These are phyloP conservation scores for Aphidius gifuensis DNA, from an alignment of 1,140 invertebrate species.

Conservation along the genomic window DNA sequence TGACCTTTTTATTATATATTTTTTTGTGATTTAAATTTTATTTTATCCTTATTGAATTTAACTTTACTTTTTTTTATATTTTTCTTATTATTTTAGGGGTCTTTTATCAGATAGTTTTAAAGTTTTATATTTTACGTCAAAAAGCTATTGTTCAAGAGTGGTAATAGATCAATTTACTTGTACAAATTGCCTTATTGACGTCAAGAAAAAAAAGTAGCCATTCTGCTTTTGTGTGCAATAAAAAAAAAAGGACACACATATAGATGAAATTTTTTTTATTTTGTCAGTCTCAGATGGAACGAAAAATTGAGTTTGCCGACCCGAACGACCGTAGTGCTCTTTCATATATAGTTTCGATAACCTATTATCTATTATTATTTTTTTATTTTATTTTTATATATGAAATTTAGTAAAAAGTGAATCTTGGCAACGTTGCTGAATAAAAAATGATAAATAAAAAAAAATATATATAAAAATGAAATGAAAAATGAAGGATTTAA, in stretches of 20 bases:
- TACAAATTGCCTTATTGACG: slow-evolving; percentile 55
- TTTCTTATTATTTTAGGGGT: neutral
- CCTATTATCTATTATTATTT: neutral
- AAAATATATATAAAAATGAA: no score
- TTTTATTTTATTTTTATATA: slow-evolving; percentile 8
- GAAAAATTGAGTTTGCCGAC: slow-evolving; percentile 46
- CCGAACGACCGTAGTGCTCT: slow-evolving; percentile 6
- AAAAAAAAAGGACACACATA: slow-evolving; percentile 32
- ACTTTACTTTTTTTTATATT: slow-evolving; percentile 2
- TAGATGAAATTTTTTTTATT: neutral
- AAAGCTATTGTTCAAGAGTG: slow-evolving; percentile 42
- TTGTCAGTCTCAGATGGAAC: slow-evolving; percentile 49
- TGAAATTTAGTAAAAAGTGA: neutral
- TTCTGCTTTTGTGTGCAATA: slow-evolving; percentile 12
- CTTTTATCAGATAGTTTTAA: slow-evolving; percentile 15
- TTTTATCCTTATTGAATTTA: no score
- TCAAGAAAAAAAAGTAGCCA: slow-evolving; percentile 31
- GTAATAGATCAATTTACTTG: slow-evolving; percentile 50
- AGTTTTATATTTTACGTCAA: slow-evolving; percentile 30
- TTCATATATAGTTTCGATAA: slow-evolving; percentile 13
- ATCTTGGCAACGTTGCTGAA: no score
- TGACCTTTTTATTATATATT: no score
- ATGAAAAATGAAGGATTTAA: no score
- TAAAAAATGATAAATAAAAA: no score
- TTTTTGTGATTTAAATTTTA: no score